phyloP scores from a whole-genome alignment of 1,140 invertebrate genomes.

The Drosophila serrata region DNA sequence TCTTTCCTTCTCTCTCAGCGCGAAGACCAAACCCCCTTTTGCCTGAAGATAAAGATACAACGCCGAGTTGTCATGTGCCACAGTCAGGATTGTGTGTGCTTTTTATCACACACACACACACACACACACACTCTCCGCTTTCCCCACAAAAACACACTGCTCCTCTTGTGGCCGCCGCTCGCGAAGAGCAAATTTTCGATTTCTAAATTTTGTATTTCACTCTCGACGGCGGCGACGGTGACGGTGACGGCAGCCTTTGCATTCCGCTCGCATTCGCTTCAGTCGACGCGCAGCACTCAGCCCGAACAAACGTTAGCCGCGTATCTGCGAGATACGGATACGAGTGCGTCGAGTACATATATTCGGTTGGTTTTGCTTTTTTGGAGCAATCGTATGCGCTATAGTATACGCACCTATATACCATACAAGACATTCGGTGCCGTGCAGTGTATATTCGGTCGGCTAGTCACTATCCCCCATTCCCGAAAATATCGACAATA shows the following conservation, averaged over 20 bases:
- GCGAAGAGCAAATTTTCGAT: conserved; percentile 65
- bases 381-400: conserved; percentile 45
- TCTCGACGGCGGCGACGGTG: conserved; percentile 47
- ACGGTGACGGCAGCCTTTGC: conserved; percentile 35
- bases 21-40: conserved; percentile 52
- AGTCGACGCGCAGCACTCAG: conserved; percentile 83
- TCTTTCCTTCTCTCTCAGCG: conserved; percentile 29
- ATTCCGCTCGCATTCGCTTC: conserved; percentile 49
- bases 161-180: conserved; percentile 19
- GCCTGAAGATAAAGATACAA: conserved; percentile 36
- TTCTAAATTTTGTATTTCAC: conserved; percentile 68
- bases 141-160: neutral
- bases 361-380: conserved; percentile 67
- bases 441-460: conserved; percentile 35
- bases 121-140: conserved; percentile 58
- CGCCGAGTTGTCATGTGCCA: conserved; percentile 71
- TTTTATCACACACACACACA: conserved; percentile 72
- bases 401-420: conserved; percentile 33
- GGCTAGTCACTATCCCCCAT: neutral
- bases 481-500: neutral
- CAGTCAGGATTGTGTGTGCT: conserved; percentile 33
- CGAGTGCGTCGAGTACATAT: conserved; percentile 65
- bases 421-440: conserved; percentile 4
- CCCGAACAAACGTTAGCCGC: conserved; percentile 77
- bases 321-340: conserved; percentile 75